Base-by-base conservation (phyloP, 2,888 invertebrate genomes). In the Sepiola atlantica region DNA sequence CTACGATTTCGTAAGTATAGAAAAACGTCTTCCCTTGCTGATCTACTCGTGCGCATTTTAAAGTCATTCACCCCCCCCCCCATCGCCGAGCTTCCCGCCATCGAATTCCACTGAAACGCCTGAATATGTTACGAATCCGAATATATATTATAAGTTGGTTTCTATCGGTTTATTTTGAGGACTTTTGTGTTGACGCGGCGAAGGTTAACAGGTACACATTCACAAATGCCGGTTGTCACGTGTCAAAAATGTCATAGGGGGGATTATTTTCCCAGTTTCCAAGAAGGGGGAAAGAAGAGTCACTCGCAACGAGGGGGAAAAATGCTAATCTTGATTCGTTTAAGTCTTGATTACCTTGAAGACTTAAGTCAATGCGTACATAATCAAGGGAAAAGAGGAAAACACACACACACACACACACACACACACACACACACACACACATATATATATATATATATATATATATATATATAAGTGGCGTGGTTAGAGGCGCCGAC, bases 321-420 rank as follows among this genome's bases (percentile, higher is more conserved):
- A 77, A n/a, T 77, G 77, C 77, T 77, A 77, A 77, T 77, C 77
- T 77, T 21, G n/a, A 32, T n/a, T 77, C 77, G n/a, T 77, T 77
- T 77, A 77, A 77, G 77, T 77, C 77, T 77, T 77, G 77, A 77
- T 77, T 77, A 77, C 77, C 77, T 77, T 77, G n/a, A 77, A 77
- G 77, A 77, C 77, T 32, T 32, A 77, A 77, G 77, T 77, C 77
- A 77, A 77, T 77, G 77, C 77, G 77, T 77, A 77, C 77, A 77
- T 77, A 14, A 18, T 32, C 77, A 77, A 77, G n/a, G 4, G 77
- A 77, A 77, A 16, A 18, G 14, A 4, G 16, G n/a, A 16, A n/a
- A 77, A 77, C n/a, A n/a, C n/a, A 14, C 8, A 77, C 18, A 77
- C 18, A 77, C 4, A 77, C 18, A 32, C 18, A n/a, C 14, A 77